Percentiles rank a stretch among this genome's conserved stretches.
phyloP scores from a whole-genome alignment of 2,113 vertebrate genomes.

The Pelecanus crispus region DNA sequence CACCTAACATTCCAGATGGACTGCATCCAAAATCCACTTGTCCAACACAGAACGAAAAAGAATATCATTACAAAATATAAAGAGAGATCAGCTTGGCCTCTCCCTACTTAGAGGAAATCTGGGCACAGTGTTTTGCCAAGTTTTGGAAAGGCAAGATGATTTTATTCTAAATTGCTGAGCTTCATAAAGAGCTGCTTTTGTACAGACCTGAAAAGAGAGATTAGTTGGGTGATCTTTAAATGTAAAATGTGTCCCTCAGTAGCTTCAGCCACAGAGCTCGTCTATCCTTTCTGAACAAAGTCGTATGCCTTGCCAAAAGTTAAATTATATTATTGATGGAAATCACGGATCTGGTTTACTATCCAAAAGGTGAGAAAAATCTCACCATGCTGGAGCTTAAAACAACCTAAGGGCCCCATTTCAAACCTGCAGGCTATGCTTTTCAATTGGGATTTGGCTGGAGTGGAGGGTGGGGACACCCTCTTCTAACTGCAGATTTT shows the following conservation, averaged over 20 bases:
- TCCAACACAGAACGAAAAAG: slow-evolving; percentile 55
- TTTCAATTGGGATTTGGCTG: slow-evolving; percentile 45
- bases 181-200: slow-evolving; percentile 19
- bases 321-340: slow-evolving; percentile 40
- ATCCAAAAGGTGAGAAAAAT: slow-evolving; percentile 40
- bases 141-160: slow-evolving; percentile 48
- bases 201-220: slow-evolving; percentile 39
- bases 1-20: slow-evolving; percentile 38
- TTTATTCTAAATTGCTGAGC: slow-evolving; percentile 57
- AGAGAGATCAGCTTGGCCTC: slow-evolving; percentile 20
- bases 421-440: slow-evolving; percentile 19
- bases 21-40: slow-evolving; percentile 57
- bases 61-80: slow-evolving; percentile 55
- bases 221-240: slow-evolving; percentile 31
- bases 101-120: slow-evolving; percentile 37
- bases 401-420: neutral
- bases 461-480: neutral
- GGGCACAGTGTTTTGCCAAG: slow-evolving; percentile 42
- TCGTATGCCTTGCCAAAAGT: slow-evolving; percentile 54
- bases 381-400: neutral
- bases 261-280: slow-evolving; percentile 50
- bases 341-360: slow-evolving; percentile 51
- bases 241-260: slow-evolving; percentile 33
- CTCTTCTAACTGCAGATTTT: neutral
- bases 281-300: slow-evolving; percentile 55